Evolutionary conservation across 2,888 invertebrate genomes (phyloP).

Genomic region (Acanthacorydalis orientalis): DNA sequence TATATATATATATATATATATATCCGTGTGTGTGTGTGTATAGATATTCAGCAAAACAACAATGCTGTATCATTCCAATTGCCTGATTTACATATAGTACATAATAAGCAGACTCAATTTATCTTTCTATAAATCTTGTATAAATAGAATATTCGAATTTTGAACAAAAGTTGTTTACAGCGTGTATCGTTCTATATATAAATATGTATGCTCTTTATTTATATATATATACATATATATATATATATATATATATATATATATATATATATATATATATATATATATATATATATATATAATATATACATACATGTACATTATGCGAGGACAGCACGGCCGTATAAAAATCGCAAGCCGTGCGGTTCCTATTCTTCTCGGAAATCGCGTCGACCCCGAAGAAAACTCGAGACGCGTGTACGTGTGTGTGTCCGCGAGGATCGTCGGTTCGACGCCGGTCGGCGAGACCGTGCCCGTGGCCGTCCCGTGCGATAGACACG

Average conservation of each 20-base stretch:
- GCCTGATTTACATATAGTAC: neutral
- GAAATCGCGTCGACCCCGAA: too few relatives aligned
- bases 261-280: too few relatives aligned
- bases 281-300: too few relatives aligned
- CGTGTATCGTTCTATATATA: constrained; percentile 18
- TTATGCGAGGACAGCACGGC: too few relatives aligned
- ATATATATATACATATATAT: constrained; percentile 17
- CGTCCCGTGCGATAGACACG: too few relatives aligned
- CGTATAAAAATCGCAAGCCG: too few relatives aligned
- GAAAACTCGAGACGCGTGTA: too few relatives aligned
- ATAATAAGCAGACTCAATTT: neutral
- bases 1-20: neutral
- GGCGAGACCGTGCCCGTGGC: too few relatives aligned
- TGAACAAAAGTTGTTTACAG: neutral
- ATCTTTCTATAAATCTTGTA: neutral
- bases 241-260: constrained; percentile 12
- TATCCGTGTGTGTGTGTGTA: neutral
- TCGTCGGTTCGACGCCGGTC: too few relatives aligned
- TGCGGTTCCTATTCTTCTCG: too few relatives aligned
- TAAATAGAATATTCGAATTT: neutral
- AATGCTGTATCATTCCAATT: neutral
- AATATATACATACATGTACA: too few relatives aligned
- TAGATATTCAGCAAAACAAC: neutral
- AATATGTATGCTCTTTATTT: constrained; percentile 19
- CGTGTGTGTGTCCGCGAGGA: too few relatives aligned